phyloP scores from a whole-genome alignment of 2,888 invertebrate genomes.

The Chloroclysta siterata region DNA sequence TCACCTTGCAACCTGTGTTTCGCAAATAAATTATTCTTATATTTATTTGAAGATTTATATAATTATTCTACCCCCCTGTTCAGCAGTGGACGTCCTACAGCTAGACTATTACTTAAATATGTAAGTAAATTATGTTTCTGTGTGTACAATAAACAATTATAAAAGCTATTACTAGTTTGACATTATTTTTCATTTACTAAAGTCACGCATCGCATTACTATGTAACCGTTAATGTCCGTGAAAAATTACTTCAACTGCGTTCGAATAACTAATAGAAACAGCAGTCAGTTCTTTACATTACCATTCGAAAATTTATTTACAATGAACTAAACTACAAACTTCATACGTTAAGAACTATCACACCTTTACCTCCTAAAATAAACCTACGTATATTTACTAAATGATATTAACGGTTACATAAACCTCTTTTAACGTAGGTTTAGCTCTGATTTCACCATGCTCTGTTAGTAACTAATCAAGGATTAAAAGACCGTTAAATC shows the following conservation, averaged over 20 bases:
- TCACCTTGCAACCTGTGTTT: too few species aligned
- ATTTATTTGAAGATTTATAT: too few species aligned
- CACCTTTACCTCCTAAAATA: constrained; percentile 11
- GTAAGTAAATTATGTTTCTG: too few species aligned
- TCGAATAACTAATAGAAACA: not conserved
- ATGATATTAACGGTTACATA: constrained; percentile 6
- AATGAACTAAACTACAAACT: constrained; percentile 18
- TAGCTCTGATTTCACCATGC: not conserved
- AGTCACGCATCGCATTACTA: not conserved
- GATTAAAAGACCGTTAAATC: too few species aligned
- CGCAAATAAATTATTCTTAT: too few species aligned
- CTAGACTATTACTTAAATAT: too few species aligned
- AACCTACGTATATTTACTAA: not conserved
- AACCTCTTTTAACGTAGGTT: constrained; percentile 5
- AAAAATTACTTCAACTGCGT: not conserved
- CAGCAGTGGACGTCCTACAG: too few species aligned
- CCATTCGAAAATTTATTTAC: constrained; percentile 10
- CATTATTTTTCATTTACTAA: too few species aligned
- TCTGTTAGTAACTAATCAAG: too few species aligned
- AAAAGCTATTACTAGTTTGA: too few species aligned
- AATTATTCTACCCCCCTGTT: too few species aligned
- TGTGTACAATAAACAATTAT: too few species aligned
- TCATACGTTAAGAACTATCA: constrained; percentile 16
- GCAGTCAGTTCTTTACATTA: constrained; percentile 5
- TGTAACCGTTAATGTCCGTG: constrained; percentile 4